These are phyloP conservation scores for Cuniculus paca DNA, from an alignment of 2,797 vertebrate species.

Conservation along the genomic window DNA sequence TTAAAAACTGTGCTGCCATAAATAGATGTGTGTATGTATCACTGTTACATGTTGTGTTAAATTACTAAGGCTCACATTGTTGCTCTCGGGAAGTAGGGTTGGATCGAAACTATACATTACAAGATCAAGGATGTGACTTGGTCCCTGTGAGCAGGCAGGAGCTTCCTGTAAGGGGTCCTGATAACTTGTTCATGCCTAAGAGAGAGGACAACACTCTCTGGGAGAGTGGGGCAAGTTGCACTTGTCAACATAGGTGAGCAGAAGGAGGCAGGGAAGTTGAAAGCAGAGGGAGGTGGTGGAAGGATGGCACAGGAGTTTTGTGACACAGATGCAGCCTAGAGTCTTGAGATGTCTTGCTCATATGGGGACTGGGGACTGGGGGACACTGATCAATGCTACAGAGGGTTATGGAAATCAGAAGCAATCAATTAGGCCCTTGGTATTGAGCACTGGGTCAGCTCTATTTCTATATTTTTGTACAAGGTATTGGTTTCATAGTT, in stretches of 20 bases:
- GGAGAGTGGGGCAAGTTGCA: not conserved
- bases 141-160: accelerated
- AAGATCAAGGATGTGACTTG: accelerated
- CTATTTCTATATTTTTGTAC: not conserved
- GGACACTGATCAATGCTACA: too few relatives aligned
- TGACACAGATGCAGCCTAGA: too few relatives aligned
- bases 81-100: not conserved
- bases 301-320: accelerated
- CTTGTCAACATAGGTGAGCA: accelerated
- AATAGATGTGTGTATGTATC: not conserved
- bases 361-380: accelerated
- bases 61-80: not conserved
- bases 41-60: too few relatives aligned
- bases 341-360: not conserved
- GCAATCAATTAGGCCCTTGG: accelerated
- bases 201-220: not conserved
- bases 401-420: not conserved
- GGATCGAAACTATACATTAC: not conserved
- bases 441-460: not conserved
- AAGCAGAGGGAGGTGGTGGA: not conserved
- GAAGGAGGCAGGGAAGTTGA: not conserved
- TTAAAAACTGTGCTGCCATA: not conserved
- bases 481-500: not conserved
- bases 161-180: not conserved
- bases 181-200: too few relatives aligned